Evolutionary conservation across 2,113 vertebrate genomes (phyloP).

Genomic region (Ammodytes marinus): DNA sequence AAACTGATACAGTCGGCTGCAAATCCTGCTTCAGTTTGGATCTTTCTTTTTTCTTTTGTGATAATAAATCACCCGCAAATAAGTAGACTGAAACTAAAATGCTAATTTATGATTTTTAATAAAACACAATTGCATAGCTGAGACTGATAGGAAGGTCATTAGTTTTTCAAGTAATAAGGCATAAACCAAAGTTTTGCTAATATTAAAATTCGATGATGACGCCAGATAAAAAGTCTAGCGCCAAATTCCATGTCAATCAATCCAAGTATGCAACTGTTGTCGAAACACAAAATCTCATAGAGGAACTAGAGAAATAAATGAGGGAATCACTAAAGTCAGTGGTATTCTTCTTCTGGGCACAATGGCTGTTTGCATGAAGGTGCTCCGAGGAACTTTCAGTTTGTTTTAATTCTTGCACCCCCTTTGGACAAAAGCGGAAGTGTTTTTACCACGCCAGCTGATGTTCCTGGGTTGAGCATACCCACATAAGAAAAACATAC

Average conservation of each 20-base stretch:
- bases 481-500: too few species aligned
- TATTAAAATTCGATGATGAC: background rate
- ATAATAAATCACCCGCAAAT: background rate
- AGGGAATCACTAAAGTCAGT: background rate
- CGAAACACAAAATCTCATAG: background rate
- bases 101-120: background rate
- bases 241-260: too few species aligned
- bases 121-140: background rate
- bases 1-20: background rate
- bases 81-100: background rate
- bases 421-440: too few species aligned
- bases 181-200: too few species aligned
- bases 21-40: background rate
- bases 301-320: background rate
- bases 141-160: too few species aligned
- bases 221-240: background rate
- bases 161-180: background rate
- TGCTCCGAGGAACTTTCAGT: too few species aligned
- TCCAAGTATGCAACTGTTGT: too few species aligned
- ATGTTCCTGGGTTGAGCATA: too few species aligned
- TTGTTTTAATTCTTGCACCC: too few species aligned
- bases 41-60: background rate
- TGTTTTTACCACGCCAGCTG: too few species aligned
- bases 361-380: too few species aligned
- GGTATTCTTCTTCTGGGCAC: background rate